Evolutionary conservation across 64 coral and sea anemone genomes (phyloP).

Genomic region (Dendronephthya gigantea): DNA sequence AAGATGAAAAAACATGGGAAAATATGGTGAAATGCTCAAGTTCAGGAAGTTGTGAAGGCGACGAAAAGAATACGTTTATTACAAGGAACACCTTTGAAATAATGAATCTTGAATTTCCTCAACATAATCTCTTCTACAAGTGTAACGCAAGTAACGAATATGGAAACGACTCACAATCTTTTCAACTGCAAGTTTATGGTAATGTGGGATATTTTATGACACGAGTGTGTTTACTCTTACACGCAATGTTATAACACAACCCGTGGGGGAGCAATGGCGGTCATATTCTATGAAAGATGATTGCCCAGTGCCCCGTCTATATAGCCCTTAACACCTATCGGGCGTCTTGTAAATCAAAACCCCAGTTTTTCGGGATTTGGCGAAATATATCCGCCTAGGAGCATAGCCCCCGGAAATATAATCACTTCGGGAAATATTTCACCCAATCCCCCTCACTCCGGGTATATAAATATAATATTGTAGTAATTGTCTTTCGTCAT

Average conservation of each 20-base stretch:
- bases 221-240: no score
- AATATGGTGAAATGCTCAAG: background rate
- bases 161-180: background rate
- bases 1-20: background rate
- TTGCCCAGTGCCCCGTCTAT: no score
- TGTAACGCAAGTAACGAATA: background rate
- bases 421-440: no score
- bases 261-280: background rate
- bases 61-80: constrained; percentile 1
- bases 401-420: no score
- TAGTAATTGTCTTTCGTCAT: no score
- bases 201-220: background rate
- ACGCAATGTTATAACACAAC: background rate
- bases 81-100: background rate
- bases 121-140: background rate
- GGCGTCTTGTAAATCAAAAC: no score
- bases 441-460: no score
- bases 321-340: no score
- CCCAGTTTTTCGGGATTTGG: no score
- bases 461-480: no score
- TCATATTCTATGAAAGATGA: no score
- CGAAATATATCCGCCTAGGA: no score
- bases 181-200: background rate
- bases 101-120: background rate
- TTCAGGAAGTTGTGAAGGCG: background rate